These are phyloP conservation scores for Nothoprocta perdicaria DNA, from an alignment of 2,113 vertebrate genomes.

Conservation along the genomic window DNA sequence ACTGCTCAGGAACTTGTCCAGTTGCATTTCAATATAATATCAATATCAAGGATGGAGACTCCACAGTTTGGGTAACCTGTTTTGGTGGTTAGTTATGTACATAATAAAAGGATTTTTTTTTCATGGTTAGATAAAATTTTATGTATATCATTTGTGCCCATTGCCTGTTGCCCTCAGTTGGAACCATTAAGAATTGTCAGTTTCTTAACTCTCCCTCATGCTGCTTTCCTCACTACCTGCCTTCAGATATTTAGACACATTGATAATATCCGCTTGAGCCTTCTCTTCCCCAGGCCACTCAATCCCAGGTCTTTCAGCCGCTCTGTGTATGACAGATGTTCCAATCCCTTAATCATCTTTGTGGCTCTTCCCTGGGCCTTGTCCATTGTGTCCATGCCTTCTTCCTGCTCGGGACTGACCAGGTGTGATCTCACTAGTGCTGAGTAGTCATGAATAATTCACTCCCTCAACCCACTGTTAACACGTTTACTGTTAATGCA, in stretches of 20 bases:
- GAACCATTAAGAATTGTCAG: neutral
- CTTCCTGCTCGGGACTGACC: neutral
- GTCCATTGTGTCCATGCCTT: neutral
- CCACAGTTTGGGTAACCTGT: neutral
- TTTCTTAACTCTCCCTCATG: neutral
- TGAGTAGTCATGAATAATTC: neutral
- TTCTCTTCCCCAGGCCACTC: neutral
- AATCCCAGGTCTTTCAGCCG: neutral
- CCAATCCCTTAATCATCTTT: neutral
- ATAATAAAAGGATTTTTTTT: neutral
- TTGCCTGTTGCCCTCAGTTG: neutral
- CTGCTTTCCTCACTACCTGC: no score
- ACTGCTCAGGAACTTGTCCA: neutral
- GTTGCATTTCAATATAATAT: no score
- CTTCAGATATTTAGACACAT: neutral
- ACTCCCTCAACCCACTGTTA: neutral
- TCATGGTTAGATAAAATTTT: neutral
- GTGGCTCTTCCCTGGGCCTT: neutral
- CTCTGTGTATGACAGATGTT: neutral
- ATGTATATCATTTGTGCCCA: neutral
- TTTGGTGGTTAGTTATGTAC: neutral
- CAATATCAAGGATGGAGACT: neutral
- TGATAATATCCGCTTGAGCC: neutral
- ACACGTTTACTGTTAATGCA: neutral
- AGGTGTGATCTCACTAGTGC: neutral